phyloP scores from a whole-genome alignment of 2,888 invertebrate genomes.

The Meta bourneti region DNA sequence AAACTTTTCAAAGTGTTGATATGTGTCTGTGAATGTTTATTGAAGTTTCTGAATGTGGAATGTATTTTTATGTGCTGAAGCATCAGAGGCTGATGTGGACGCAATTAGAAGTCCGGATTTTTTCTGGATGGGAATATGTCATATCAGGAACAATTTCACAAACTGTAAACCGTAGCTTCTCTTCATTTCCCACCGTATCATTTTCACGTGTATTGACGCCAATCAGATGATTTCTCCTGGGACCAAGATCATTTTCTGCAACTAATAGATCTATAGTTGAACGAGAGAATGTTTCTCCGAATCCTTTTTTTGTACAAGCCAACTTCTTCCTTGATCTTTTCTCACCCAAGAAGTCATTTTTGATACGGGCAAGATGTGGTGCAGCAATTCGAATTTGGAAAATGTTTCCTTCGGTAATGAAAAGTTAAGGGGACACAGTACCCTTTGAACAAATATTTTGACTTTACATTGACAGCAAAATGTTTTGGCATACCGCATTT shows the following conservation, averaged over 20 bases:
- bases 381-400: neutral
- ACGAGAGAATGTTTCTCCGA: conserved; percentile 5
- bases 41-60: conserved; percentile 32
- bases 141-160: conserved; percentile 69
- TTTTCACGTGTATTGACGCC: conserved; percentile 54
- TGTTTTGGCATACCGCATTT: too few species aligned
- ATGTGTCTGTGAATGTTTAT: conserved; percentile 49
- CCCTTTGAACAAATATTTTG: too few species aligned
- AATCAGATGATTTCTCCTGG: conserved; percentile 67
- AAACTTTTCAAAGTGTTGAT: conserved; percentile 53
- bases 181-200: conserved; percentile 67
- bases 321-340: neutral
- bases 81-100: conserved; percentile 30
- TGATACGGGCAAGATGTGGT: neutral
- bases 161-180: conserved; percentile 54
- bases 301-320: conserved; percentile 2
- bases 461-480: too few species aligned
- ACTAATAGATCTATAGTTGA: conserved; percentile 43
- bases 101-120: conserved; percentile 38
- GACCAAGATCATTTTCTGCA: conserved; percentile 68
- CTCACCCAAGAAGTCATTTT: conserved; percentile 13
- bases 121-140: conserved; percentile 54
- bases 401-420: neutral
- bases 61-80: conserved; percentile 38
- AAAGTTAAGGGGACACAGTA: neutral